Conservation (phyloP, 2,888 invertebrate genomes). For the Globia sparganii region DNA sequence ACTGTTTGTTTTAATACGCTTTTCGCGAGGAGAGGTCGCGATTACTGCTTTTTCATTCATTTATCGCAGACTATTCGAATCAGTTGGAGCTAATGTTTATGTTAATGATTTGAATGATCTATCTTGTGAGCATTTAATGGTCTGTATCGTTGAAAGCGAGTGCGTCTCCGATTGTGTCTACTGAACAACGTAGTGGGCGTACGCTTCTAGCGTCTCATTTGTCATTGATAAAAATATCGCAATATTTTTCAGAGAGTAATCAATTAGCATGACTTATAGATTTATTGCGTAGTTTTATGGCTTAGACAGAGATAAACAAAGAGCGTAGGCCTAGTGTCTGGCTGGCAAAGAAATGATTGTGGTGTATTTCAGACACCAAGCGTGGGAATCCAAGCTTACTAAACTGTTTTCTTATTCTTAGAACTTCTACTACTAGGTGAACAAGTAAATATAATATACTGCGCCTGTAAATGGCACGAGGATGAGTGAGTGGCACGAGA, state of each 20-base stretch:
- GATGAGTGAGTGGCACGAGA: too few relatives aligned
- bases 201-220: background rate
- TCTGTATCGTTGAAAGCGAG: slow-evolving; percentile 54
- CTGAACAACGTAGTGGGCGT: slow-evolving; percentile 21
- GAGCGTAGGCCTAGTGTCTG: slow-evolving; percentile 20
- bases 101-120: slow-evolving; percentile 71
- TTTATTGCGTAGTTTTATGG: slow-evolving; percentile 17
- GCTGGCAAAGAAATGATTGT: background rate
- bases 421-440: slow-evolving; percentile 3
- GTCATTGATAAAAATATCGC: slow-evolving; percentile 23
- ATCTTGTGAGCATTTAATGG: slow-evolving; percentile 69
- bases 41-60: slow-evolving; percentile 82
- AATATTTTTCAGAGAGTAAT: slow-evolving; percentile 24
- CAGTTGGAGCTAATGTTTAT: slow-evolving; percentile 70
- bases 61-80: slow-evolving; percentile 73
- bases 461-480: background rate
- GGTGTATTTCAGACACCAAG: slow-evolving; percentile 13
- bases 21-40: slow-evolving; percentile 86
- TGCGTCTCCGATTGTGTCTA: slow-evolving; percentile 43
- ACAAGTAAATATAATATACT: background rate
- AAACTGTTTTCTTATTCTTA: slow-evolving; percentile 27
- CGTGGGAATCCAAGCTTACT: slow-evolving; percentile 13
- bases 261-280: slow-evolving; percentile 26
- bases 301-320: slow-evolving; percentile 18
- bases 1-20: slow-evolving; percentile 90